phyloP scores from a whole-genome alignment of 2,888 invertebrate species.

The Rhimphoctona megacephalus region DNA sequence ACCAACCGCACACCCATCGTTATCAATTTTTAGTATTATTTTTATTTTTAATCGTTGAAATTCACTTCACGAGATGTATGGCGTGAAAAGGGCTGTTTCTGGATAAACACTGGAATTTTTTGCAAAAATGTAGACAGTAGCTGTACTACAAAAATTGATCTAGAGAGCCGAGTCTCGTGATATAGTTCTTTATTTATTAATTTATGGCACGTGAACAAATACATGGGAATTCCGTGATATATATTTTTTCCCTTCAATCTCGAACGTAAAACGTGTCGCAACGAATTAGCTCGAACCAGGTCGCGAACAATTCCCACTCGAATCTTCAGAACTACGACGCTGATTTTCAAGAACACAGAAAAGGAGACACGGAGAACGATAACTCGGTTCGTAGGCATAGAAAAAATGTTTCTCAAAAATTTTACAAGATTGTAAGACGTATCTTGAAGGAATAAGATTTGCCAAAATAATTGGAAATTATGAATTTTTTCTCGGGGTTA shows the following conservation, averaged over 20 bases:
- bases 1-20: not conserved
- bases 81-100: too few species aligned
- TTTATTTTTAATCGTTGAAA: too few species aligned
- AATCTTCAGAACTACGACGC: conserved; percentile 34
- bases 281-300: conserved; percentile 46
- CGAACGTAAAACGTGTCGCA: conserved; percentile 1
- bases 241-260: conserved; percentile 5
- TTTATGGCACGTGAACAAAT: not conserved
- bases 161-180: too few species aligned
- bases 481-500: not conserved
- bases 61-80: too few species aligned
- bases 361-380: too few species aligned
- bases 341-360: conserved; percentile 3
- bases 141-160: not conserved
- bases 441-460: not conserved
- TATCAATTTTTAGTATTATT: not conserved
- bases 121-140: not conserved
- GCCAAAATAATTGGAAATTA: not conserved
- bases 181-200: not conserved
- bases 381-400: too few species aligned
- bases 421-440: not conserved
- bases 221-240: not conserved
- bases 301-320: conserved; percentile 48
- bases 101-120: not conserved
- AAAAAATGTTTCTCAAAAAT: not conserved